These are phyloP conservation scores for Musca vetustissima DNA, from an alignment of 1,140 invertebrate species.

Conservation along the genomic window DNA sequence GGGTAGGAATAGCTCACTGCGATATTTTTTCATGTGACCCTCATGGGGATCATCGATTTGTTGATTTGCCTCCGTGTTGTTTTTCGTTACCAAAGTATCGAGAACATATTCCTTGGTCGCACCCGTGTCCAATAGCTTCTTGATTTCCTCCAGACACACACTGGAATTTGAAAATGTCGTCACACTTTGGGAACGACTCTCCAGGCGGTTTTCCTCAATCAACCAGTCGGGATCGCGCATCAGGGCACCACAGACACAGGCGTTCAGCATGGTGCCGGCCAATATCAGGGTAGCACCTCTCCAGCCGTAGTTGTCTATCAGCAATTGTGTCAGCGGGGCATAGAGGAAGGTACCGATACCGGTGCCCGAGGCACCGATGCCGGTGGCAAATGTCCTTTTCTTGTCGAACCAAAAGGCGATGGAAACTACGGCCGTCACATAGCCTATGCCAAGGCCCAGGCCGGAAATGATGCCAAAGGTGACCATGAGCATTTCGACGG, in stretches of 20 bases:
- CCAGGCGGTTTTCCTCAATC: slow-evolving; percentile 61
- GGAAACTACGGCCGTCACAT: slow-evolving; percentile 87
- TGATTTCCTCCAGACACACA: slow-evolving; percentile 64
- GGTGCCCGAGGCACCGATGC: slow-evolving; percentile 84
- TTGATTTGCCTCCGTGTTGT: slow-evolving; percentile 55
- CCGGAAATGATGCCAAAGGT: slow-evolving; percentile 87
- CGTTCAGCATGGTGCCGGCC: slow-evolving; percentile 81
- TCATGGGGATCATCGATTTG: slow-evolving; percentile 51
- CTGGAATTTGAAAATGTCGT: slow-evolving; percentile 55
- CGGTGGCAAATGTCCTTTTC: slow-evolving; percentile 86
- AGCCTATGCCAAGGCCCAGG: slow-evolving; percentile 81
- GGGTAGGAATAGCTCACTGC: slow-evolving; percentile 51
- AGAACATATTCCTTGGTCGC: slow-evolving; percentile 67
- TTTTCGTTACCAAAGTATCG: slow-evolving; percentile 63
- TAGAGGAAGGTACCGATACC: slow-evolving; percentile 72
- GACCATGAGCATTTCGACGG: slow-evolving; percentile 76
- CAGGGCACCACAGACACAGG: slow-evolving; percentile 84
- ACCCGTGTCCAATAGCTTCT: slow-evolving; percentile 66
- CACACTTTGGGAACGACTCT: slow-evolving; percentile 53
- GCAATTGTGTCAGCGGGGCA: slow-evolving; percentile 81
- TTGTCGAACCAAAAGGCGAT: slow-evolving; percentile 97
- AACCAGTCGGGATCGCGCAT: slow-evolving; percentile 86
- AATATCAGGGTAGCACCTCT: slow-evolving; percentile 81
- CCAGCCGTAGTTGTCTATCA: slow-evolving; percentile 81
- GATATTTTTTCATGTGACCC: slow-evolving; percentile 43